Evolutionary conservation across 2,797 vertebrate species (phyloP), one percentile per base, ranked within the genome.

Genomic region (Notamacropus eugenii): DNA sequence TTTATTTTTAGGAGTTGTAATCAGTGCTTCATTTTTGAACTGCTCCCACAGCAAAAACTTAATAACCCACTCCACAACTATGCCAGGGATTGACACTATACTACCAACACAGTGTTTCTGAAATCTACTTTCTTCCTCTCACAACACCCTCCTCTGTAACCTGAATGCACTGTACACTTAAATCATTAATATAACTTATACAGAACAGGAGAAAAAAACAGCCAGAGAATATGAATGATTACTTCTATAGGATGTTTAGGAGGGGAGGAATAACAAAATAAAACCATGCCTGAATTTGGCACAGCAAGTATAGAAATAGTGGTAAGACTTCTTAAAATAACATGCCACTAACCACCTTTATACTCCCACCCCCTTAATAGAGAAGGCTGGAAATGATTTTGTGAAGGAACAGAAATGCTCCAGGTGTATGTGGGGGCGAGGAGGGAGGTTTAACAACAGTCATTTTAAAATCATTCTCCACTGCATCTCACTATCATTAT

Each of bases 231-330:
- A 92, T 55, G 92, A 50, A 94, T 92, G 95, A 55, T 93, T 62
- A 55, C 90, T 95, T 97, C 94, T 82, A 52, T 92, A 87, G 13
- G 91, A 31, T 55, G 59, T 93, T 50, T 95, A 93, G 54, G 10
- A 56, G 91, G 56, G 6, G 59, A 90, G 10, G 55, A 90, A 59
- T 22, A 29, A 62, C 56, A 95, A 62, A 54, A 29, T 67, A 55
- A 95, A 92, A n/a, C 2, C 28, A 96, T 28, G 55, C 19, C 93
- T 94, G 28, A 34, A 19, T 92, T 12, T 94, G 22, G 27, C 91
- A 24, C 55, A 52, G 24, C 55, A 93, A 55, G 40, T 93, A 95
- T 57, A 90, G 54, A 96, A 93, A 91, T 0, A 90, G 46, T 55
- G 94, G 46, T 59, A 94, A 11, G 1, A 58, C 93, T 91, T 54